Evolutionary conservation across 2,888 invertebrate genomes (phyloP).

Genomic region (Phorcus lineatus): DNA sequence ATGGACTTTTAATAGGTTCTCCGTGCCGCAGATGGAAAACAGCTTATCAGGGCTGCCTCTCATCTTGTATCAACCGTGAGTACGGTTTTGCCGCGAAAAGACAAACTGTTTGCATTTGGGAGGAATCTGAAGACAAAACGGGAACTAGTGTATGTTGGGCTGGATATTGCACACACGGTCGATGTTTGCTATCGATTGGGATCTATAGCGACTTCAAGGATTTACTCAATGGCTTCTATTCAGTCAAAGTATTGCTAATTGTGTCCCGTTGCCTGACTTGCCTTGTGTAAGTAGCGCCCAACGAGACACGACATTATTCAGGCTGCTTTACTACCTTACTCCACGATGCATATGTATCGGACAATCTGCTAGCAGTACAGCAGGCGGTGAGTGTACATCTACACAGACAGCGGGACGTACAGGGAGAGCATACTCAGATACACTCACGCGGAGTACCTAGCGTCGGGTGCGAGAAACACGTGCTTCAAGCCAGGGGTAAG

Average conservation of each 20-base stretch:
- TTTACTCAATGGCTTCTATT: conserved; percentile 2
- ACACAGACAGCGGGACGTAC: too few relatives aligned
- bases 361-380: not conserved
- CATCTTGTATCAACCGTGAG: not conserved
- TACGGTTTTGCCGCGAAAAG: not conserved
- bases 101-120: not conserved
- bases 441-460: too few relatives aligned
- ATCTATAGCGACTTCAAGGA: not conserved
- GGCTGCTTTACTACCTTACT: conserved; percentile 1
- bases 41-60: not conserved
- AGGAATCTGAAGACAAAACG: too few relatives aligned
- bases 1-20: not conserved
- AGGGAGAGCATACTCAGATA: too few relatives aligned
- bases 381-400: not conserved
- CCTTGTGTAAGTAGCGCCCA: not conserved
- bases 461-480: too few relatives aligned
- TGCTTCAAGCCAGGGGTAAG: too few relatives aligned
- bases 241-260: not conserved
- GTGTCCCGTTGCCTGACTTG: not conserved
- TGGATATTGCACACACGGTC: not conserved
- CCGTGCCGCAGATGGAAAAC: not conserved
- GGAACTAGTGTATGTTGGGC: too few relatives aligned
- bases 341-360: not conserved
- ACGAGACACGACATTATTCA: not conserved
- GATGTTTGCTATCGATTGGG: not conserved